A percentile compares a stretch with the other conserved stretches of the same genome.
Evolutionary conservation across 1,140 invertebrate genomes (phyloP).

Genomic region (Scaptomyza montana): DNA sequence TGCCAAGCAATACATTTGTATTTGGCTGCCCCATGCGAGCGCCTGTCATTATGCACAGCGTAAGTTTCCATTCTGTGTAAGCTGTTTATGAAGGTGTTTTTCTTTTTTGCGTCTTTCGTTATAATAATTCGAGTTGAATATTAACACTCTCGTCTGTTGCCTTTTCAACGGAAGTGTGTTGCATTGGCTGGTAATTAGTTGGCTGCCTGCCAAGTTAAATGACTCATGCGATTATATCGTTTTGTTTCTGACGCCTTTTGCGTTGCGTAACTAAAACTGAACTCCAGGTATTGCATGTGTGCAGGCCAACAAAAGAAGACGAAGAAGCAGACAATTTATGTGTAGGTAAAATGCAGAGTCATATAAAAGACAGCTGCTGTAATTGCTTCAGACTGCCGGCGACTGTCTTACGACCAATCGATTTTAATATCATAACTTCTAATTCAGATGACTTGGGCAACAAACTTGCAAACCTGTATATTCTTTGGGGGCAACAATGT

Average conservation of each 20-base stretch:
- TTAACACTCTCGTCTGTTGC: not conserved
- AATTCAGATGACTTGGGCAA: conserved; percentile 6
- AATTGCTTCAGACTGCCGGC: conserved; percentile 42
- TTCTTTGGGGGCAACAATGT: not conserved
- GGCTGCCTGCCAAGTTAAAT: conserved; percentile 54
- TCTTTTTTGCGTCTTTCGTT: conserved; percentile 18
- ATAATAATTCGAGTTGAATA: not conserved
- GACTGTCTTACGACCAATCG: not conserved
- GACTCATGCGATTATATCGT: conserved; percentile 67
- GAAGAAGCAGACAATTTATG: conserved; percentile 15
- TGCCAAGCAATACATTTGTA: conserved; percentile 14
- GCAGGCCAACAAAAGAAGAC: conserved; percentile 2
- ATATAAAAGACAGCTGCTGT: conserved; percentile 7
- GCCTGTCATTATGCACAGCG: conserved; percentile 44
- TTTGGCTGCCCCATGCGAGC: conserved; percentile 28
- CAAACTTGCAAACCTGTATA: conserved; percentile 3
- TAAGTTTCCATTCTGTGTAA: conserved; percentile 48
- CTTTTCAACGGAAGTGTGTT: conserved; percentile 63
- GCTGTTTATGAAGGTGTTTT: conserved; percentile 30
- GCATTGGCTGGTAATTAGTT: conserved; percentile 68
- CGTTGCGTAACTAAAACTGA: conserved; percentile 55
- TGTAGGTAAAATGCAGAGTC: conserved; percentile 24
- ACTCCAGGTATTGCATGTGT: conserved; percentile 30
- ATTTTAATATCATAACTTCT: not conserved
- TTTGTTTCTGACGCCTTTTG: conserved; percentile 21